Evolutionary conservation across 2,888 invertebrate genomes (phyloP).

Genomic region (Penaeus monodon): DNA sequence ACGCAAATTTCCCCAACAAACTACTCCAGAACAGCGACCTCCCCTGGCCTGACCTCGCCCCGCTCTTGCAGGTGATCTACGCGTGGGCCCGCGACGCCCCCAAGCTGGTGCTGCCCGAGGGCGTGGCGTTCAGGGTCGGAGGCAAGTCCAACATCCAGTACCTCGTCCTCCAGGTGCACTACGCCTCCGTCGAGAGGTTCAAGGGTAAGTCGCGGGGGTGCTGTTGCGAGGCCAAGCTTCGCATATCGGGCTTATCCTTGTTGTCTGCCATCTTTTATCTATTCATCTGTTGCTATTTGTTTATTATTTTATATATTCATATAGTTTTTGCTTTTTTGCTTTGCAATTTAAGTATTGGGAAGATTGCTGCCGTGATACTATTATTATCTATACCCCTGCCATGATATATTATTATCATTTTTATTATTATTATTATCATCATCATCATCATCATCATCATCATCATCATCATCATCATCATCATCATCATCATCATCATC

Average conservation of each 20-base stretch:
- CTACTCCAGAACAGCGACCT: background rate
- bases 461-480: too few relatives aligned
- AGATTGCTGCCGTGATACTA: too few relatives aligned
- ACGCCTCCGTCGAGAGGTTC: constrained; percentile 78
- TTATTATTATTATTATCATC: too few relatives aligned
- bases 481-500: too few relatives aligned
- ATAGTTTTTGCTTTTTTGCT: too few relatives aligned
- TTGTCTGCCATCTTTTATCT: background rate
- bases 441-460: too few relatives aligned
- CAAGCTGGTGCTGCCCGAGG: constrained; percentile 81
- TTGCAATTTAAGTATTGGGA: too few relatives aligned
- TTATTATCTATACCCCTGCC: too few relatives aligned
- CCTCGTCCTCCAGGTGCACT: constrained; percentile 94
- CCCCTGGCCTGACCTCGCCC: too few relatives aligned
- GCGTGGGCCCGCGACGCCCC: constrained; percentile 96
- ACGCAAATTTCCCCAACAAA: background rate
- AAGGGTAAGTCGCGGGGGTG: constrained; percentile 37
- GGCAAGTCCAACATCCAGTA: constrained; percentile 85
- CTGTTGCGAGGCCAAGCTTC: background rate
- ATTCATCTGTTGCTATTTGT: too few relatives aligned
- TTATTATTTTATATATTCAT: too few relatives aligned
- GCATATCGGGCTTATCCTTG: background rate
- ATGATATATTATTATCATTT: too few relatives aligned
- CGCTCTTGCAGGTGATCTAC: constrained; percentile 81
- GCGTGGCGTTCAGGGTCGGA: constrained; percentile 94